These are phyloP conservation scores for Lycorma delicatula DNA, from an alignment of 1,140 invertebrate genomes.

Conservation along the genomic window DNA sequence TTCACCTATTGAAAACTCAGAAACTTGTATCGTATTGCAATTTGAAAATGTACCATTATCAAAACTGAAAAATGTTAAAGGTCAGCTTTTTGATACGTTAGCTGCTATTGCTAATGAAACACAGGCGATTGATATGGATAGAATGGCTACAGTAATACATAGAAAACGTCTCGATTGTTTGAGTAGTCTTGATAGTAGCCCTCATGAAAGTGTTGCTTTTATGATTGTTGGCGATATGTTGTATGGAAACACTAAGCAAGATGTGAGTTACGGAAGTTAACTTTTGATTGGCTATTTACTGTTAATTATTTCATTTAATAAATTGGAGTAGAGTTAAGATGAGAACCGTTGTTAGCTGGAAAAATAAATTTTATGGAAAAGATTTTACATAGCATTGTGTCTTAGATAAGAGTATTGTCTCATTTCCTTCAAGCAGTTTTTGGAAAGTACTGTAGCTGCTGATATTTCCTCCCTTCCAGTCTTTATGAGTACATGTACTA, in stretches of 20 bases:
- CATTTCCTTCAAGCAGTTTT: too few species aligned
- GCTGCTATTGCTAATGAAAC: slow-evolving; percentile 42
- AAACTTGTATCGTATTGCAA: slow-evolving; percentile 55
- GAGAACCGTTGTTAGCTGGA: too few species aligned
- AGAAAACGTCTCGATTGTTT: slow-evolving; percentile 62
- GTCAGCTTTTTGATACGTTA: slow-evolving; percentile 50
- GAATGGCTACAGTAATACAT: slow-evolving; percentile 62
- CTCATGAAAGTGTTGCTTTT: slow-evolving; percentile 64
- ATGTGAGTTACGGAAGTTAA: slow-evolving; percentile 52
- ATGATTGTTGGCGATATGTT: slow-evolving; percentile 72
- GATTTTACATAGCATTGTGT: too few species aligned
- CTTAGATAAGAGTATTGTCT: too few species aligned
- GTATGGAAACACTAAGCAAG: slow-evolving; percentile 63
- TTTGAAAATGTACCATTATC: slow-evolving; percentile 68
- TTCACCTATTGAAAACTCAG: slow-evolving; percentile 60
- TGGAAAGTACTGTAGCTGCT: too few species aligned
- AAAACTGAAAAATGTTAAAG: slow-evolving; percentile 54
- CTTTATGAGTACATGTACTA: too few species aligned
- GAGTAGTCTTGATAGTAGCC: slow-evolving; percentile 62
- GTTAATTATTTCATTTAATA: neutral
- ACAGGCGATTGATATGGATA: slow-evolving; percentile 58
- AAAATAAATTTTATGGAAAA: too few species aligned
- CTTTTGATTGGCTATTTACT: too few species aligned
- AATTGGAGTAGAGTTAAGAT: neutral
- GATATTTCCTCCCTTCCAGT: too few species aligned